Percentiles rank a stretch among this genome's conserved stretches.
These are phyloP conservation scores for Synchiropus splendidus DNA, from an alignment of 2,113 vertebrate species.

Conservation along the genomic window DNA sequence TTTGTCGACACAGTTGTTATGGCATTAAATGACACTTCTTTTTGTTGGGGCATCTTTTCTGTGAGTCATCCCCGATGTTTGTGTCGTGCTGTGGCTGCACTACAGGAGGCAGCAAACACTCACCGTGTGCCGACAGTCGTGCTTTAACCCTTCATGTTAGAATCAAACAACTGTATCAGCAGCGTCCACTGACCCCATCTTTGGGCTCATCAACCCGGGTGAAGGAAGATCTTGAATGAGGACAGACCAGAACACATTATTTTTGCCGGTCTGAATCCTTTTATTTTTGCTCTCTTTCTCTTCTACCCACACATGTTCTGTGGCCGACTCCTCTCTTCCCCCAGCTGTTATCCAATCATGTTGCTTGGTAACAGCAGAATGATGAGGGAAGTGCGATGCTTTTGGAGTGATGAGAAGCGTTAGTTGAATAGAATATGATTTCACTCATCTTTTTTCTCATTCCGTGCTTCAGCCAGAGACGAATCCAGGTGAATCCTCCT, in stretches of 20 bases:
- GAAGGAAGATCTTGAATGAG: neutral
- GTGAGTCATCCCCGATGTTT: constrained; percentile 14
- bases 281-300: constrained; percentile 7
- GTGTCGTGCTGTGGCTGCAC: neutral
- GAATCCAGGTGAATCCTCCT: no score
- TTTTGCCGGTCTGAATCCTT: constrained; percentile 23
- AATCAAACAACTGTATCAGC: no score
- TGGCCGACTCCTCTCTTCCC: constrained; percentile 32
- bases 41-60: constrained; percentile 21
- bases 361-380: constrained; percentile 63
- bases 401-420: constrained; percentile 14
- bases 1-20: constrained; percentile 31
- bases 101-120: no score
- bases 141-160: no score
- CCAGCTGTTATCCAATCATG: constrained; percentile 47
- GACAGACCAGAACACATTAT: constrained; percentile 13
- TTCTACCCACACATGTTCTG: constrained; percentile 55
- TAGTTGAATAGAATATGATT: no score
- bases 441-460: no score
- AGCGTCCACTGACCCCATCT: neutral
- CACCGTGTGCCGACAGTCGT: no score
- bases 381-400: constrained; percentile 47
- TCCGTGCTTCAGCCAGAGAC: no score
- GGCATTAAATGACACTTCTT: constrained; percentile 40
- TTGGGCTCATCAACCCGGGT: neutral